A percentile compares a stretch with the other conserved stretches of the same genome.
Conservation (phyloP, 1,140 invertebrate genomes). For the Aradophagus sp. region DNA sequence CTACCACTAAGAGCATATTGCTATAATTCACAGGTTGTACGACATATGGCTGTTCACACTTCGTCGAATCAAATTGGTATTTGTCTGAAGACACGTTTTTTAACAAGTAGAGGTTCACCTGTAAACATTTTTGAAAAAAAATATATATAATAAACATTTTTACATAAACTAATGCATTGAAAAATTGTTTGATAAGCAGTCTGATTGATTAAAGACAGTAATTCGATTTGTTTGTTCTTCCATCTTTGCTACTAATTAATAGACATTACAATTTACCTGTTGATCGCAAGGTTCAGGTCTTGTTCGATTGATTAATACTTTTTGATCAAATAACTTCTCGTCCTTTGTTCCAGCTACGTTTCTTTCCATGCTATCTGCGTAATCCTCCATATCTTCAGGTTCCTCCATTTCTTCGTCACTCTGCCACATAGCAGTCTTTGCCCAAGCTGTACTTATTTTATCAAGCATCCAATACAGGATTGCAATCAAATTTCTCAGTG, state of each 20-base stretch:
- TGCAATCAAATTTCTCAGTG: constrained; percentile 68
- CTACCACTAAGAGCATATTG: constrained; percentile 88
- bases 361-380: constrained; percentile 62
- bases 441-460: constrained; percentile 71
- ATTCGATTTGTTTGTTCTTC: no score
- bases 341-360: constrained; percentile 67
- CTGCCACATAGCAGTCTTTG: constrained; percentile 69
- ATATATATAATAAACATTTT: no score
- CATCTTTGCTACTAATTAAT: no score
- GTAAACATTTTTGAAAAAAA: not conserved
- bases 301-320: constrained; percentile 84
- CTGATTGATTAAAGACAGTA: no score
- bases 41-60: constrained; percentile 80
- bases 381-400: constrained; percentile 49
- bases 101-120: constrained; percentile 71
- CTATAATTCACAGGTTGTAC: constrained; percentile 87
- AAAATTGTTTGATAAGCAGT: no score
- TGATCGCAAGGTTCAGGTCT: constrained; percentile 86
- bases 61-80: constrained; percentile 62
- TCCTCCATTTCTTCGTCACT: constrained; percentile 68
- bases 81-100: constrained; percentile 63
- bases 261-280: constrained; percentile 71
- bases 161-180: no score
- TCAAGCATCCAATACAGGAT: constrained; percentile 72
- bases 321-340: constrained; percentile 77